Percentiles rank a stretch among this genome's conserved stretches.
Evolutionary conservation across 2,797 vertebrate genomes (phyloP).

Genomic region (Darevskia nairensis): DNA sequence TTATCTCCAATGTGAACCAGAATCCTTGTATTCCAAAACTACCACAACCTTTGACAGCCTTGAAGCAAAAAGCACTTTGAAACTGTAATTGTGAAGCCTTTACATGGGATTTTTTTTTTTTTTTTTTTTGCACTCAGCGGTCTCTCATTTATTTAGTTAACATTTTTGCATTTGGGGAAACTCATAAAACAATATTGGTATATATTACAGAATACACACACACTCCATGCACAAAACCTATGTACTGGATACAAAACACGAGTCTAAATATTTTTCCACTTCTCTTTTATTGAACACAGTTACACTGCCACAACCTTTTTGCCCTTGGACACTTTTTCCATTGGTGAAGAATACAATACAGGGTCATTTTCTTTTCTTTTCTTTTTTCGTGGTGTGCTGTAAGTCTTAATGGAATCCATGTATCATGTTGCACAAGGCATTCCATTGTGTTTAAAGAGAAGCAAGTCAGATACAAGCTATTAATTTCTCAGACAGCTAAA

Average conservation of each 20-base stretch:
- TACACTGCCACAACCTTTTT: neutral
- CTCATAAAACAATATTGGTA: neutral
- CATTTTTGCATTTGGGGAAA: neutral
- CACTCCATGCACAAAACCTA: neutral
- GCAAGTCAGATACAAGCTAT: neutral
- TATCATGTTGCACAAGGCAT: neutral
- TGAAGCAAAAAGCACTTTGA: no score
- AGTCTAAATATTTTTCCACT: neutral
- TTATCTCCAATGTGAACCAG: neutral
- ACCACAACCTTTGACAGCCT: no score
- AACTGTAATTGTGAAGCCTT: no score
- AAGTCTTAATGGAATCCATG: neutral
- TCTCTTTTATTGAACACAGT: neutral
- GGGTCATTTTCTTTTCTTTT: neutral
- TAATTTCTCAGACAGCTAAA: slow-evolving; percentile 5
- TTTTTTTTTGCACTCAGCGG: no score
- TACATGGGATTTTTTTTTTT: no score
- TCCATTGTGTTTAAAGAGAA: neutral
- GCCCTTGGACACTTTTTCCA: neutral
- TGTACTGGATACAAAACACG: neutral
- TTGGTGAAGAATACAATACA: neutral
- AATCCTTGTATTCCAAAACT: neutral
- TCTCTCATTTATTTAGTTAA: neutral
- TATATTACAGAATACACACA: neutral
- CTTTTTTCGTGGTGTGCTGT: neutral